Evolutionary conservation across 2,113 vertebrate genomes (phyloP).

Genomic region (Neomonachus schauinslandi): DNA sequence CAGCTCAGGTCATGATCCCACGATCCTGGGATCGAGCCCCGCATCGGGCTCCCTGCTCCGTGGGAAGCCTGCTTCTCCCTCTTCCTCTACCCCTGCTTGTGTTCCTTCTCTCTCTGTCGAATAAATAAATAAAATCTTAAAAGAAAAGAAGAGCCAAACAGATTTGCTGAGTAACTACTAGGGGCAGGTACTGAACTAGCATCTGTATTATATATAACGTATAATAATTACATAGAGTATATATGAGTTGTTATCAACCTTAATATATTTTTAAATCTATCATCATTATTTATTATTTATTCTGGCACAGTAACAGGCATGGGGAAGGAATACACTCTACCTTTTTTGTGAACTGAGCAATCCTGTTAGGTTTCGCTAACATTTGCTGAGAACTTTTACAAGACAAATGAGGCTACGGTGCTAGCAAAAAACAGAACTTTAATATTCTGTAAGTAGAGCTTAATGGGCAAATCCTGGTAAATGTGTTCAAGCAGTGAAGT

Average conservation of each 20-base stretch:
- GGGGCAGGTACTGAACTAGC: not conserved
- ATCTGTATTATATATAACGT: not conserved
- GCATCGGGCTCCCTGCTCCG: too few species aligned
- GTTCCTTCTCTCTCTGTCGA: too few species aligned
- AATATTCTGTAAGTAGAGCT: not conserved
- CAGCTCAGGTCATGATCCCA: too few species aligned
- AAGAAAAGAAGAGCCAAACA: not conserved
- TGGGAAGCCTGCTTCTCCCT: too few species aligned
- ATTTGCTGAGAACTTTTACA: not conserved
- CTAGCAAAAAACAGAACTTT: not conserved
- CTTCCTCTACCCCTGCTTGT: too few species aligned
- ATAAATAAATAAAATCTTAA: too few species aligned
- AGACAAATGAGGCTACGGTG: not conserved
- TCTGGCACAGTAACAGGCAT: not conserved
- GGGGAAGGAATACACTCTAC: not conserved
- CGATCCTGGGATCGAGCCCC: too few species aligned
- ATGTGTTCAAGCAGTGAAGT: not conserved
- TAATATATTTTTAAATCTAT: not conserved
- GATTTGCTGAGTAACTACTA: not conserved
- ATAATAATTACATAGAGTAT: not conserved
- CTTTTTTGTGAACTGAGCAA: not conserved
- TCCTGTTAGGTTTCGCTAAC: not conserved
- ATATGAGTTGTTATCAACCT: not conserved
- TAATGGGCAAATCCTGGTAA: not conserved
- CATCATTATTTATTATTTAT: not conserved